phyloP scores from a whole-genome alignment of 2,797 vertebrate species.

The Sebastes minor region DNA sequence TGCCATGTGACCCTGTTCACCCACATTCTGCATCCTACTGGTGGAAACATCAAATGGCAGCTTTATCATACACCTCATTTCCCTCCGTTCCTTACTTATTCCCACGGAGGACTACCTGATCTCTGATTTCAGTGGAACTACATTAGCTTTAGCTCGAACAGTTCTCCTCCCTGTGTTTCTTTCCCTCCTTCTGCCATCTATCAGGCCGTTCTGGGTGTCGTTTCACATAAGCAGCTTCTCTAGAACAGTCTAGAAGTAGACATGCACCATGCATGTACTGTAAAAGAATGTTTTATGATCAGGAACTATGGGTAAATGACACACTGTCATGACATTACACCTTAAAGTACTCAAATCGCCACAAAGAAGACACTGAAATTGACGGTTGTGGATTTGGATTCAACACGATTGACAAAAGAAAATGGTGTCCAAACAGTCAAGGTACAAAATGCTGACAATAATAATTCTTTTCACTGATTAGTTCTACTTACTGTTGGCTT shows the following conservation, averaged over 20 bases:
- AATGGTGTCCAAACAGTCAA: neutral
- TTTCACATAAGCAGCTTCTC: neutral
- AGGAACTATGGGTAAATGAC: neutral
- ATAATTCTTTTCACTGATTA: neutral
- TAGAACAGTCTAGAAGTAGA: too few relatives aligned
- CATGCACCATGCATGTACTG: neutral
- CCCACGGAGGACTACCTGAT: neutral
- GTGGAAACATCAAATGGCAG: constrained; percentile 30
- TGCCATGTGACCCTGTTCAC: constrained; percentile 96
- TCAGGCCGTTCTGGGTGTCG: too few relatives aligned
- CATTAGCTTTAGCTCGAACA: neutral
- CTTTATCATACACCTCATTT: neutral
- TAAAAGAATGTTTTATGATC: neutral
- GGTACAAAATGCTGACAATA: neutral
- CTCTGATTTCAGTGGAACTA: neutral
- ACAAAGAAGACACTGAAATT: neutral
- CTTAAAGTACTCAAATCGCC: neutral
- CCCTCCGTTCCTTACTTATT: neutral
- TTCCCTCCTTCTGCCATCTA: neutral
- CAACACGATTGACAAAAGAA: neutral
- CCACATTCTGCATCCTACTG: constrained; percentile 90
- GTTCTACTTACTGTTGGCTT: constrained; percentile 80
- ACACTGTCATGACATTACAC: neutral
- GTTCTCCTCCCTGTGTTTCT: neutral
- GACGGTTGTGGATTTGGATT: neutral